Evolutionary conservation across 2,797 vertebrate genomes (phyloP), one percentile per base, ranked within the genome.

Genomic region (Sebastes cheni): DNA sequence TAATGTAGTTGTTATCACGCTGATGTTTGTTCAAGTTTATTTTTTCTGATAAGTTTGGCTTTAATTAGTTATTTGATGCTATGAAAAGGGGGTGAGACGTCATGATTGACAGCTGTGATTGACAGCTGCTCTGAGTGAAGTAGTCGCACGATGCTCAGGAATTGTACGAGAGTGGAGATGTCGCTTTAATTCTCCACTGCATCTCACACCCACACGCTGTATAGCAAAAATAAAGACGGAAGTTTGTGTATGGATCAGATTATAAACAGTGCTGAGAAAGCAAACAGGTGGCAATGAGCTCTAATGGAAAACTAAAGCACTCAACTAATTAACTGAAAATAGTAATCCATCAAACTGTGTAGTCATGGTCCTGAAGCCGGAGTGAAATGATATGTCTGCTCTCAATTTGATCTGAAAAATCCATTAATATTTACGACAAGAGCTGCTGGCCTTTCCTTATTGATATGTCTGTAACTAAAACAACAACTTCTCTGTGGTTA

Each of bases 241-340:
- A 30, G 58, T 72, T 77, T 58, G 22, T 34, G 34, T n/a, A 14
- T 8, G 18, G 39, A 56, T 77, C 52, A 58, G 30, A 67, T 77
- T 18, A 18, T 46, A 8, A 46, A 60, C 29, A 30, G 23, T 27
- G 70, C 67, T 75, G 74, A 83, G 59, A 73, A 74, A 73, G 72
- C 55, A 75, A 86, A 88, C 84, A 89, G 80, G 75, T 85, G 69
- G 72, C 42, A 20, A 32, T 22, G 18, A 72, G 76, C 86, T 87
- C 69, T 22, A 72, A 78, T 42, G 16, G 73, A 14, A 80, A 86
- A 82, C 25, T 70, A 80, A 82, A 79, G 72, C 80, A 73, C 65
- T 87, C 69, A 77, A 52, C 71, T 89, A 87, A 92, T 92, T 87
- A 91, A 66, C 52, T 84, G 13, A 83, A 90, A 88, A 86, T 65